Conservation (phyloP, 1,140 invertebrate genomes). For the Adoxophyes honmai region DNA sequence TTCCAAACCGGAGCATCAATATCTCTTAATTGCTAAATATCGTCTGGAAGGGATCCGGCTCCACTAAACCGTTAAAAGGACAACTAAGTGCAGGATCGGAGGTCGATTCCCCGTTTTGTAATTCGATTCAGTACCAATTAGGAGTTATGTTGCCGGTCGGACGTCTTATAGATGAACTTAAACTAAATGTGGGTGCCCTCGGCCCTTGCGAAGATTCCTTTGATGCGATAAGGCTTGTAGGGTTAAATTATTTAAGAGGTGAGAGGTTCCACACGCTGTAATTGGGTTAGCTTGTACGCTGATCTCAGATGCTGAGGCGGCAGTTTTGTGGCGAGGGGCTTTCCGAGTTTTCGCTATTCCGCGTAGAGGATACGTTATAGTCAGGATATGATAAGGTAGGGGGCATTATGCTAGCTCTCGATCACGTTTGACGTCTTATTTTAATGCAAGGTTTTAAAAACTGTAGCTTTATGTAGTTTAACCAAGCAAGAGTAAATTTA, state of each 20-base stretch:
- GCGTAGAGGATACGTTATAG: no score
- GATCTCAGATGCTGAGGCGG: no score
- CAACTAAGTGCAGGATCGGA: slow-evolving; percentile 67
- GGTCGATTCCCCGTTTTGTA: slow-evolving; percentile 70
- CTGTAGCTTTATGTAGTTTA: no score
- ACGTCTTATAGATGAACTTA: slow-evolving; percentile 49
- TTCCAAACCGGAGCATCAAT: slow-evolving; percentile 27
- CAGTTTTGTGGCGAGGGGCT: no score
- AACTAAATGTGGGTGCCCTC: slow-evolving; percentile 31
- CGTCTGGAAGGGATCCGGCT: slow-evolving; percentile 63
- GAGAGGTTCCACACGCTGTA: background rate
- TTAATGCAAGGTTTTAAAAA: no score
- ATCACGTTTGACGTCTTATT: no score
- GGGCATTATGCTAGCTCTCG: no score
- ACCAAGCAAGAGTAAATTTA: no score
- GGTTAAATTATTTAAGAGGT: slow-evolving; percentile 6
- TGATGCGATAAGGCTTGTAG: slow-evolving; percentile 5
- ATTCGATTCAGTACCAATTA: slow-evolving; percentile 71
- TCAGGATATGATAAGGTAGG: no score
- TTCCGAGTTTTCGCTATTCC: no score
- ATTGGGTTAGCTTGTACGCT: no score
- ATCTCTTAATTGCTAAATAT: slow-evolving; percentile 67
- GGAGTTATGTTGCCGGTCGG: slow-evolving; percentile 64
- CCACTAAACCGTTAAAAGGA: slow-evolving; percentile 74
- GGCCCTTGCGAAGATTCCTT: background rate